Percentiles rank a stretch among this genome's conserved stretches.
Evolutionary conservation across 2,797 vertebrate species (phyloP).

Genomic region (Chromis chromis): DNA sequence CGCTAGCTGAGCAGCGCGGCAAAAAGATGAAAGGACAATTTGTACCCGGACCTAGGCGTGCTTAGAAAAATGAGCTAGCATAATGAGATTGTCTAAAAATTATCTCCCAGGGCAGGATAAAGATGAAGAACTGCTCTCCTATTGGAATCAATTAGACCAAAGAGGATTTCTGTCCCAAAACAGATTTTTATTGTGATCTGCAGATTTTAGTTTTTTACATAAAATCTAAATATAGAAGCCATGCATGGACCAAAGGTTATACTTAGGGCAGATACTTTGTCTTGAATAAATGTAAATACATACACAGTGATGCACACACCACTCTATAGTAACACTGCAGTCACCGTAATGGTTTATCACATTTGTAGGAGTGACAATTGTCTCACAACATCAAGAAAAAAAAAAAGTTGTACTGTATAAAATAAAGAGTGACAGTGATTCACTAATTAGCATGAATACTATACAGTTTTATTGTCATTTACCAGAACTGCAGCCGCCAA

Average conservation of each 20-base stretch:
- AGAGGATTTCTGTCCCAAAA: conserved; percentile 57
- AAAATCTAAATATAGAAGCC: conserved; percentile 31
- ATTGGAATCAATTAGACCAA: conserved; percentile 65
- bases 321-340: neutral
- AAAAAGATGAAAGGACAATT: conserved; percentile 63
- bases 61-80: conserved; percentile 60
- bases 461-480: neutral
- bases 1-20: conserved; percentile 9
- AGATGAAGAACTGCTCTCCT: conserved; percentile 63
- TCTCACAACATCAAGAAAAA: neutral
- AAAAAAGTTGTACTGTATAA: too few species aligned
- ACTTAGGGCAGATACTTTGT: neutral
- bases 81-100: conserved; percentile 74
- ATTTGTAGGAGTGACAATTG: too few species aligned
- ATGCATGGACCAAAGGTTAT: conserved; percentile 10
- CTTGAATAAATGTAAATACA: too few species aligned
- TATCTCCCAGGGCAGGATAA: conserved; percentile 65
- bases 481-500: neutral
- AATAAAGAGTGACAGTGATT: neutral
- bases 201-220: neutral
- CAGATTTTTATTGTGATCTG: conserved; percentile 39
- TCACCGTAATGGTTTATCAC: neutral
- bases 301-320: neutral
- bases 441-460: neutral
- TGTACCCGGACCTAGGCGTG: conserved; percentile 45